Conservation (phyloP, 1,140 invertebrate genomes). For the Hirudo medicinalis region DNA sequence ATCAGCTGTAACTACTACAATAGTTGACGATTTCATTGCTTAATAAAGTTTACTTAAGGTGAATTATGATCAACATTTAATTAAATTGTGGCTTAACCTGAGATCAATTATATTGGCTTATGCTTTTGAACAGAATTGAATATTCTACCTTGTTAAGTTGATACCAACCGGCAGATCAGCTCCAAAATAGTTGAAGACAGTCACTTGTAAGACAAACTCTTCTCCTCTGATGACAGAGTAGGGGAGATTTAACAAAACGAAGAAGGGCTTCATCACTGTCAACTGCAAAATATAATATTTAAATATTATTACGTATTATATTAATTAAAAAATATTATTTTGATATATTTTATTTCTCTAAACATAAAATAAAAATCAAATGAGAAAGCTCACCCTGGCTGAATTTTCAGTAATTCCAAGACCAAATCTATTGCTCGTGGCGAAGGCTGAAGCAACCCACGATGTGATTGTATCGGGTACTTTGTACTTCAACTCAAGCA, state of each 20-base stretch:
- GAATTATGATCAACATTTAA: too few species aligned
- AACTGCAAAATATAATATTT: slow-evolving; percentile 44
- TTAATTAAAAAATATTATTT: too few species aligned
- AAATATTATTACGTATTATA: too few species aligned
- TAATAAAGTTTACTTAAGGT: too few species aligned
- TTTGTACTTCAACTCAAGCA: slow-evolving; percentile 41
- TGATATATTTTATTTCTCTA: not conserved
- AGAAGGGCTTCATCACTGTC: slow-evolving; percentile 74
- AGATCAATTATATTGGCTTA: not conserved
- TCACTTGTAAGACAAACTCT: slow-evolving; percentile 70
- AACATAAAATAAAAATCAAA: not conserved
- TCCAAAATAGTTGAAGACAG: slow-evolving; percentile 79
- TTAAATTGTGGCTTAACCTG: too few species aligned
- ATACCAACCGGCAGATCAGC: slow-evolving; percentile 51
- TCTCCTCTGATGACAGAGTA: slow-evolving; percentile 80
- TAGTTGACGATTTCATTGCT: too few species aligned
- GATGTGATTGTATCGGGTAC: slow-evolving; percentile 81
- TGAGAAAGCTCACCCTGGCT: not conserved
- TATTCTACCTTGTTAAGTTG: not conserved
- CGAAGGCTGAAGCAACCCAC: slow-evolving; percentile 83
- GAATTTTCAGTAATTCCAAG: slow-evolving; percentile 58
- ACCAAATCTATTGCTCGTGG: slow-evolving; percentile 66
- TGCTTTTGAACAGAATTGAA: not conserved
- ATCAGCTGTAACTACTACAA: too few species aligned
- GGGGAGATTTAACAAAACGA: slow-evolving; percentile 69